Base-by-base conservation (phyloP, 2,113 vertebrate genomes). In the Pontoporia blainvillei region DNA sequence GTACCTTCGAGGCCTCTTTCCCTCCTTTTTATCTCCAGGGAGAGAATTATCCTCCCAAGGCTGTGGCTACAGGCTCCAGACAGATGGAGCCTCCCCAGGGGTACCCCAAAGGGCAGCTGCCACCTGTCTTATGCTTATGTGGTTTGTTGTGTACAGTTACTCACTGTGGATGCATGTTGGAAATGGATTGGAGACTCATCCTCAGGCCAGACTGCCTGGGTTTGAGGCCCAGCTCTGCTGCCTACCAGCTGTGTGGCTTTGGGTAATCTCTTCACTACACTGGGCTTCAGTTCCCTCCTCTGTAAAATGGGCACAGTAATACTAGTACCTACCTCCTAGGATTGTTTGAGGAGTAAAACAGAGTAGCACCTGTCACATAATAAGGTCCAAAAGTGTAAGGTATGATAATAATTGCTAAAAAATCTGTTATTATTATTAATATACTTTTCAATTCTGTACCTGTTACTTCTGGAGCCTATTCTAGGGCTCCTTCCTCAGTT, bases 31-130 rank as follows among this genome's bases (percentile, higher is more conserved):
- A 25, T 72, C 97, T 82, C 93, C 54, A 62, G 90, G 91, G 95
- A 89, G 41, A 64, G 49, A 66, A 78, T 76, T 46, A 23, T 86
- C 86, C 78, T 85, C 86, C 85, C 41, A 9, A 61, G 61, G 36
- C 69, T 44, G 57, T 5, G 73, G 44, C 34, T 9, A 6, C 21
- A 29, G 76, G 78, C 67, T 75, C 83, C 59, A 52, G 86, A 41
- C 96, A 97, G 96, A 95, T 92, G 96, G 96, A 0, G 1, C n/a
- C 25, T 95, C 83, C 72, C 86, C 0, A 4, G 76, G 36, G 87
- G 44, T 13, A 13, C 49, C 67, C 67, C 31, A 0, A 1, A 39
- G 61, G 90, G 92, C 93, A 96, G 95, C 95, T 97, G 96, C 49
- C 41, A 4, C 82, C 73, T 89, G 67, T 36, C 62, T 69, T 25